phyloP scores from a whole-genome alignment of 2,797 vertebrate species.

The Premnoplex brunnescens region DNA sequence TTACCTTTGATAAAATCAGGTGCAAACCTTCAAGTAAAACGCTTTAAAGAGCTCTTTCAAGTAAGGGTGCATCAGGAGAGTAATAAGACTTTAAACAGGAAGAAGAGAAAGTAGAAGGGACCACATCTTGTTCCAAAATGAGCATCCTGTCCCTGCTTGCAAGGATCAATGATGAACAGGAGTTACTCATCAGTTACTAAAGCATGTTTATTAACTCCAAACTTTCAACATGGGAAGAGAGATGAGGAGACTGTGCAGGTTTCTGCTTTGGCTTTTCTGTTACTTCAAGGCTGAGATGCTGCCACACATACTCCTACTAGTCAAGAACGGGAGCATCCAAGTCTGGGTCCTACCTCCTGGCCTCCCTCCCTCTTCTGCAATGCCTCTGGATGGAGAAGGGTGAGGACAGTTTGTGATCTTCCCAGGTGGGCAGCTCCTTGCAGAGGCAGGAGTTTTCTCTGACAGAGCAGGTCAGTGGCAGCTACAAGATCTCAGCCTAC shows the following conservation, averaged over 20 bases:
- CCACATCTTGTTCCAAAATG: accelerated
- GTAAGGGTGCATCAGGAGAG: background rate
- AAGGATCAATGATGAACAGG: background rate
- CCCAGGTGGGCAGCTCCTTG: background rate
- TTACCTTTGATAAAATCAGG: slow-evolving; percentile 35
- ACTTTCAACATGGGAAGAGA: background rate
- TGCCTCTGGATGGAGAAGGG: background rate
- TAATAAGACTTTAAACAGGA: background rate
- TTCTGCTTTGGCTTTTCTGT: background rate
- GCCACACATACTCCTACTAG: accelerated
- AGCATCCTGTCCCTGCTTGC: background rate
- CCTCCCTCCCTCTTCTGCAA: background rate
- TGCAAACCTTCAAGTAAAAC: slow-evolving; percentile 5
- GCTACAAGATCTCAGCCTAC: background rate
- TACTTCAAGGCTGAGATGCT: background rate
- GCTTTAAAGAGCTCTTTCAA: background rate
- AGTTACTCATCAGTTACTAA: background rate
- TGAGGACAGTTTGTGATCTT: background rate
- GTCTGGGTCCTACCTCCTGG: background rate
- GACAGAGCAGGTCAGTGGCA: background rate
- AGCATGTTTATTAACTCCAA: background rate
- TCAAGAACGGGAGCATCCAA: background rate
- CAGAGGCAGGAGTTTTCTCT: background rate
- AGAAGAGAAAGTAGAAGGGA: background rate
- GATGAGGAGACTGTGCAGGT: accelerated